Conservation (phyloP, 2,113 vertebrate genomes). For the Ariopsis seemanni region DNA sequence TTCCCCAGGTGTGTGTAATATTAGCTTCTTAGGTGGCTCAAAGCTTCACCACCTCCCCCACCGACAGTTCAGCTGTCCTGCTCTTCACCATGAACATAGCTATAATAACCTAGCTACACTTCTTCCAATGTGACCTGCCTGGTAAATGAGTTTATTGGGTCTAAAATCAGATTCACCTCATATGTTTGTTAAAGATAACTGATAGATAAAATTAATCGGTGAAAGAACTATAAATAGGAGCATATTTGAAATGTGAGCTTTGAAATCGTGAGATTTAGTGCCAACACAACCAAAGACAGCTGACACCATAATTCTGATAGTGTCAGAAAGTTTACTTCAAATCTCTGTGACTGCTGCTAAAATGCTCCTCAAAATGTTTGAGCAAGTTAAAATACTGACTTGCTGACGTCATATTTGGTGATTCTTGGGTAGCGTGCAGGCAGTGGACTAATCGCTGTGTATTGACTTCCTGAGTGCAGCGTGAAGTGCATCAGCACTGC, state of each 20-base stretch:
- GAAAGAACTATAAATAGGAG: background rate
- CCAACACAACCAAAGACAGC: background rate
- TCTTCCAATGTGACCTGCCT: background rate
- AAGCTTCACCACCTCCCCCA: background rate
- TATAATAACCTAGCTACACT: conserved; percentile 13
- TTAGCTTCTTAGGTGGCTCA: background rate
- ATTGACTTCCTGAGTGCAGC: background rate
- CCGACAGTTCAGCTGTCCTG: background rate
- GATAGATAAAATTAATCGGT: background rate
- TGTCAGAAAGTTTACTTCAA: background rate
- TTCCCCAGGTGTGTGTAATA: background rate
- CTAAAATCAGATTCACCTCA: background rate
- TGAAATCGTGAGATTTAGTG: background rate
- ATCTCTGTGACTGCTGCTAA: background rate
- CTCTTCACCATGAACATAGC: background rate
- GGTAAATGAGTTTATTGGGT: conserved; percentile 3
- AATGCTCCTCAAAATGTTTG: background rate
- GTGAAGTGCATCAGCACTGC: background rate
- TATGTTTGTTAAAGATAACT: conserved; percentile 27
- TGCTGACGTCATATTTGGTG: background rate
- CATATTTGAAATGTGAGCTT: background rate
- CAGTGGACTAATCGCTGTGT: background rate
- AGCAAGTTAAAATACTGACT: background rate
- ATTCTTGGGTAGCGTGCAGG: background rate
- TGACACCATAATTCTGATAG: background rate